Base-by-base conservation (phyloP, 2,113 vertebrate genomes). In the Clarias magur region DNA sequence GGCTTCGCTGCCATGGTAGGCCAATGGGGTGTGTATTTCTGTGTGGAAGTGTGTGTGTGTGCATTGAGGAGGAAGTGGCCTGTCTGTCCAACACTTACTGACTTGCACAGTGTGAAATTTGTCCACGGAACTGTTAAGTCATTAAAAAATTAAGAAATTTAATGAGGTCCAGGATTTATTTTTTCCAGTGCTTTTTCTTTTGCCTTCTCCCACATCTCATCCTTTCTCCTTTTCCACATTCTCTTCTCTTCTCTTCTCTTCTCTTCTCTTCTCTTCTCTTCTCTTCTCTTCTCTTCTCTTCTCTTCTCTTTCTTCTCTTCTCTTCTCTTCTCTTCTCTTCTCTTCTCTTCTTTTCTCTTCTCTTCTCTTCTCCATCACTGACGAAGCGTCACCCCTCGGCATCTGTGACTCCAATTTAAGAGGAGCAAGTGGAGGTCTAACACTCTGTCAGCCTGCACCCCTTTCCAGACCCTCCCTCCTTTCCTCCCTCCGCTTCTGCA, bases 1-100 rank as follows among this genome's bases (percentile, higher is more conserved):
- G 93, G 95, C 93, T 95, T 94, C 92, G 95, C 92, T 94, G 95
- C 95, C 30, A 88, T 82, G 54, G 17, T 63, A 87, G 68, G 68
- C 80, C 70, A 65, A 70, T 68, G n/a, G 12, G 62, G 27, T 88
- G 84, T 63, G 21, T 79, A 4, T 89, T 48, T 80, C 3, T 88
- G 60, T 86, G 42, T 78, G n/a, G 81, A 34, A 56, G 53, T 65
- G 3, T 88, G 62, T 78, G 27, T 80, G 67, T 87, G 75, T 84
- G 38, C 87, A 72, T 86, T 60, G 23, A 19, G 23, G n/a, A 53
- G 59, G 38, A 53, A 48, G 38, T 84, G 73, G 86, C 38, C 54
- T 75, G 68, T 73, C 65, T 87, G 67, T 82, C 79, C 48, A 57
- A 73, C 67, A 72, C 30, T 85, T 70, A 25, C 6, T 67, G 8